Percentiles rank a stretch among this genome's conserved stretches.
Evolutionary conservation across 2,888 invertebrate genomes (phyloP).

Genomic region (Spilarctia lutea): DNA sequence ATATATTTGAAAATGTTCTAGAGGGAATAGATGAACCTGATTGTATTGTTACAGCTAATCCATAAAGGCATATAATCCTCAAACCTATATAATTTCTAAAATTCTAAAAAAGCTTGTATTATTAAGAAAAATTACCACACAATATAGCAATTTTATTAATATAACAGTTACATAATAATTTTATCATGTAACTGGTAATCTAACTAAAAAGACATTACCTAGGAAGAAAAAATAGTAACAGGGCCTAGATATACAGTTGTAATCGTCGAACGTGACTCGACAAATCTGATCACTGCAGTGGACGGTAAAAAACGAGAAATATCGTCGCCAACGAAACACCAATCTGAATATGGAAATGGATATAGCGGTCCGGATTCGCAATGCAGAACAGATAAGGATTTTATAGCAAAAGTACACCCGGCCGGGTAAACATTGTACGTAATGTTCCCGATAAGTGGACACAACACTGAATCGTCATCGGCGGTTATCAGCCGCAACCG

Average conservation of each 20-base stretch:
- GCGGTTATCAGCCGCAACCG: slow-evolving; percentile 27
- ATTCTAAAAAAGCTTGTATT: too few relatives aligned
- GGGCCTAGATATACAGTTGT: slow-evolving; percentile 42
- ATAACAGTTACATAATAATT: too few relatives aligned
- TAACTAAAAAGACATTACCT: slow-evolving; percentile 24
- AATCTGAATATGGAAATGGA: slow-evolving; percentile 82
- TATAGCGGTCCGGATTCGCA: slow-evolving; percentile 71
- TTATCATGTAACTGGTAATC: slow-evolving; percentile 10
- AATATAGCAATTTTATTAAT: neutral
- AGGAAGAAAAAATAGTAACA: slow-evolving; percentile 42
- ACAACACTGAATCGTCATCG: slow-evolving; percentile 48
- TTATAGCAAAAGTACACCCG: slow-evolving; percentile 70
- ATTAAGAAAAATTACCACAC: neutral
- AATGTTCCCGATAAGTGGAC: slow-evolving; percentile 67
- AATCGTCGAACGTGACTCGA: slow-evolving; percentile 62
- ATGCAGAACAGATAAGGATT: slow-evolving; percentile 81
- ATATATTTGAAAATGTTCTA: too few relatives aligned
- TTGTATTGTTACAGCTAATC: too few relatives aligned
- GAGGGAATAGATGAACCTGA: too few relatives aligned
- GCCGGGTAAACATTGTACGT: slow-evolving; percentile 66
- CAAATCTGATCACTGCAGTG: slow-evolving; percentile 51
- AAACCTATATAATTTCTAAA: too few relatives aligned
- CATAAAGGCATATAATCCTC: too few relatives aligned
- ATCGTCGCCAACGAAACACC: slow-evolving; percentile 58
- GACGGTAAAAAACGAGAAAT: slow-evolving; percentile 57